A percentile compares a stretch with the other conserved stretches of the same genome.
These are phyloP conservation scores for Cephus runcator DNA, from an alignment of 2,888 invertebrate species.

Conservation along the genomic window DNA sequence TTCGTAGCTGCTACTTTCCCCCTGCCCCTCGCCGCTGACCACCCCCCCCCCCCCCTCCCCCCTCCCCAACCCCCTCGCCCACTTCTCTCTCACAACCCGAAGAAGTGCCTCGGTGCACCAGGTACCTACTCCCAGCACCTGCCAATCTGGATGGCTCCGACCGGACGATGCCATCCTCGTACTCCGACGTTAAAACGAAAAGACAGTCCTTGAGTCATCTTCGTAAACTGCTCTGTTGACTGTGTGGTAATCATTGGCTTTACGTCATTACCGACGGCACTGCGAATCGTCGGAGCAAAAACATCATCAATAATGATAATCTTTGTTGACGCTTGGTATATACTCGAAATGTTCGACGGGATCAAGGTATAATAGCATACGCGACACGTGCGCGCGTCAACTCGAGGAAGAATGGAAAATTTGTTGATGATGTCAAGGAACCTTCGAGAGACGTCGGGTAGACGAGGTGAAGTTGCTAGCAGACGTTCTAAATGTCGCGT, in stretches of 20 bases:
- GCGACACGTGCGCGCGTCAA: background rate
- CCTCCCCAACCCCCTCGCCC: conserved; percentile 1
- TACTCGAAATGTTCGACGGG: background rate
- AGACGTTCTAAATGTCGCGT: conserved; percentile 37
- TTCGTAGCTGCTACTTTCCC: background rate
- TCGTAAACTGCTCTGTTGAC: background rate
- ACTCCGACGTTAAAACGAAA: background rate
- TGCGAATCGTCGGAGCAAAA: background rate
- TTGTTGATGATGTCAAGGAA: background rate
- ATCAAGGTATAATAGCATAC: background rate
- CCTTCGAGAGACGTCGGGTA: background rate
- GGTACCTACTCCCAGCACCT: background rate
- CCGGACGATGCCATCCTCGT: background rate
- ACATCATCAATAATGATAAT: background rate
- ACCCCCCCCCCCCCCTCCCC: background rate
- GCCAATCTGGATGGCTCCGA: background rate
- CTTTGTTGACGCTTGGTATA: background rate
- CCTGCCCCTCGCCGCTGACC: background rate
- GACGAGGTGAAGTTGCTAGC: background rate
- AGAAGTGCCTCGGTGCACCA: background rate
- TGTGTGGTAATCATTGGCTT: background rate
- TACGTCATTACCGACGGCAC: background rate
- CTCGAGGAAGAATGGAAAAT: background rate
- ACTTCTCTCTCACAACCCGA: conserved; percentile 1
- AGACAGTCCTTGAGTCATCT: background rate